These are phyloP conservation scores for Darevskia nairensis DNA, from an alignment of 2,797 vertebrate genomes.

Conservation along the genomic window DNA sequence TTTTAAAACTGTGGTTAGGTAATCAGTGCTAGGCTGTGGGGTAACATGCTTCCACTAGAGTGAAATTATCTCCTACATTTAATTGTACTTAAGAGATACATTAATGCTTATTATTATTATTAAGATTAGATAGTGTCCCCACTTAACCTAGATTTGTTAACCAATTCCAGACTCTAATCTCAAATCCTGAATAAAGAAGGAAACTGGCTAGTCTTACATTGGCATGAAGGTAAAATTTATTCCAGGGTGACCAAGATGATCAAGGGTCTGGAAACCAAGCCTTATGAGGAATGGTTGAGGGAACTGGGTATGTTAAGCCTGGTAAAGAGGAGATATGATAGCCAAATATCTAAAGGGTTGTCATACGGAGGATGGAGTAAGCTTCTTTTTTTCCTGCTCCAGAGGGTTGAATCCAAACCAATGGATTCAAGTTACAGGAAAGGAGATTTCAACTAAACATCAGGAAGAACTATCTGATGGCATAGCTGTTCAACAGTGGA, in stretches of 20 bases:
- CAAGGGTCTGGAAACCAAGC: too few species aligned
- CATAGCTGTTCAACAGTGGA: too few species aligned
- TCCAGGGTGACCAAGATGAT: neutral
- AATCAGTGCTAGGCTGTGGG: neutral
- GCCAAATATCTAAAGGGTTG: too few species aligned
- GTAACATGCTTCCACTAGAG: neutral
- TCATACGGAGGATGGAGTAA: too few species aligned
- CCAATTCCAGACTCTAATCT: neutral
- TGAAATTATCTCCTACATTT: neutral
- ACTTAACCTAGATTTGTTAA: neutral
- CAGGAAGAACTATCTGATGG: too few species aligned
- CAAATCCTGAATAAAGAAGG: neutral
- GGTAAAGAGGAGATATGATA: too few species aligned
- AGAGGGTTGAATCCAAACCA: too few species aligned
- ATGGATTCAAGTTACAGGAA: too few species aligned
- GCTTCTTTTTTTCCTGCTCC: too few species aligned
- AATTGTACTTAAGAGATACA: neutral
- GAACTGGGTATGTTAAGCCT: too few species aligned
- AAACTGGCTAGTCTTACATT: neutral
- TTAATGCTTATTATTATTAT: neutral
- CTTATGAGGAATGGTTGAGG: too few species aligned
- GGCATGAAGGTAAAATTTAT: neutral
- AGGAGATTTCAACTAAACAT: too few species aligned
- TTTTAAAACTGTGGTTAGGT: neutral
- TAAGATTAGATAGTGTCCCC: neutral